Evolutionary conservation across 2,888 invertebrate genomes (phyloP).

Genomic region (Caenorhabditis doughertyi): DNA sequence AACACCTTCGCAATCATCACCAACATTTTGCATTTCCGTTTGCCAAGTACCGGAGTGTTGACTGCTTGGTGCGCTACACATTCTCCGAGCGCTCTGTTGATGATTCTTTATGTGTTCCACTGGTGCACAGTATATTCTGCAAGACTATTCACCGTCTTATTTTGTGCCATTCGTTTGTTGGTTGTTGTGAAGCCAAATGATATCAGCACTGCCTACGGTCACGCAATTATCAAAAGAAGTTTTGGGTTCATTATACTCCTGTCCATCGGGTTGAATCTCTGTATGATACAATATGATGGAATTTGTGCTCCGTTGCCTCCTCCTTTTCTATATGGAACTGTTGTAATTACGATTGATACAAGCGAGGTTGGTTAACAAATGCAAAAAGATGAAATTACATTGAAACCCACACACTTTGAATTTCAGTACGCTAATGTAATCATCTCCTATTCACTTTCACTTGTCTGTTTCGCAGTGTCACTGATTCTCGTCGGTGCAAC

Average conservation of each 20-base stretch:
- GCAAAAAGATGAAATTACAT: too few relatives aligned
- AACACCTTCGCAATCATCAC: too few relatives aligned
- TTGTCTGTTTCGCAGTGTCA: background rate
- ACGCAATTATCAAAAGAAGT: background rate
- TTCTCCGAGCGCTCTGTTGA: background rate
- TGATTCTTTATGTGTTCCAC: background rate
- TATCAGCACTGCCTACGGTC: too few relatives aligned
- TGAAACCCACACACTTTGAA: background rate
- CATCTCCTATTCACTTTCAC: background rate
- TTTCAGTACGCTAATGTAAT: constrained; percentile 3
- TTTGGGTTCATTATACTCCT: background rate
- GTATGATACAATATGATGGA: background rate
- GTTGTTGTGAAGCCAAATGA: background rate
- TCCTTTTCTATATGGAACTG: too few relatives aligned
- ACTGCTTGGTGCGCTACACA: background rate
- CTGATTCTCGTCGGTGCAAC: background rate
- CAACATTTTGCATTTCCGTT: background rate
- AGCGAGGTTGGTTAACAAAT: too few relatives aligned
- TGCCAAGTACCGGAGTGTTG: background rate
- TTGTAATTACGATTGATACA: too few relatives aligned
- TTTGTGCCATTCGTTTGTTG: background rate
- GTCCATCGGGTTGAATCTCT: background rate
- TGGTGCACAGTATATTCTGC: background rate
- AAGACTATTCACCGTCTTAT: background rate
- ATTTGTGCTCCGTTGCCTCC: background rate